Evolutionary conservation across 2,888 invertebrate genomes (phyloP).

Genomic region (Ormyrus rosae): DNA sequence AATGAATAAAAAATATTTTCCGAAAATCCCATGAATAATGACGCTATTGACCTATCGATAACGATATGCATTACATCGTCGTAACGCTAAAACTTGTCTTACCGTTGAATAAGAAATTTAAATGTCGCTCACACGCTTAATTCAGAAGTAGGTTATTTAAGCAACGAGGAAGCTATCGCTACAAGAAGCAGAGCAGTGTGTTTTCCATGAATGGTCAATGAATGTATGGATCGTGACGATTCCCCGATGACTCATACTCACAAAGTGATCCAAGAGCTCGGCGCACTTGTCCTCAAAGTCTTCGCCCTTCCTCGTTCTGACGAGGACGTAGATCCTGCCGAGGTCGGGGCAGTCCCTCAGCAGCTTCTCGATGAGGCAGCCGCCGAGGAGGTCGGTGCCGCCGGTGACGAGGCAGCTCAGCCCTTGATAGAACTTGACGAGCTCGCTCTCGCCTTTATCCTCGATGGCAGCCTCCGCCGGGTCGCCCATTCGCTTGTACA

Average conservation of each 20-base stretch:
- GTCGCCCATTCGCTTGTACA: constrained; percentile 47
- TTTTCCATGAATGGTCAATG: too few relatives aligned
- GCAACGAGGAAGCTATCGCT: too few relatives aligned
- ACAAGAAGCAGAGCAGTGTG: too few relatives aligned
- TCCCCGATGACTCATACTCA: constrained; percentile 40
- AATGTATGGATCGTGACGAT: too few relatives aligned
- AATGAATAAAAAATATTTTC: too few relatives aligned
- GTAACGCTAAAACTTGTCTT: too few relatives aligned
- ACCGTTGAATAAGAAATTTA: too few relatives aligned
- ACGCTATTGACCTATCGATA: too few relatives aligned
- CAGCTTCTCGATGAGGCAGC: constrained; percentile 60
- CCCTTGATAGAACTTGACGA: constrained; percentile 57
- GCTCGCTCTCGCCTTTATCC: constrained; percentile 56
- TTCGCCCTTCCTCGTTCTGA: constrained; percentile 54
- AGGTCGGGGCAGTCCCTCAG: constrained; percentile 59
- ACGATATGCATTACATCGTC: too few relatives aligned
- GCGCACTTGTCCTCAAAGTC: constrained; percentile 54
- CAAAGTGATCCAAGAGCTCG: constrained; percentile 56
- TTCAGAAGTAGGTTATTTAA: too few relatives aligned
- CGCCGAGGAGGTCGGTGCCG: constrained; percentile 60
- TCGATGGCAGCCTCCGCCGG: constrained; percentile 28
- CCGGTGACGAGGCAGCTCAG: constrained; percentile 60
- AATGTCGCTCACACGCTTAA: too few relatives aligned
- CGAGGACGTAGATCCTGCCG: constrained; percentile 57
- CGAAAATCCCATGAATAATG: too few relatives aligned